phyloP scores from a whole-genome alignment of 2,797 vertebrate genomes.

The Tolypeutes matacus region DNA sequence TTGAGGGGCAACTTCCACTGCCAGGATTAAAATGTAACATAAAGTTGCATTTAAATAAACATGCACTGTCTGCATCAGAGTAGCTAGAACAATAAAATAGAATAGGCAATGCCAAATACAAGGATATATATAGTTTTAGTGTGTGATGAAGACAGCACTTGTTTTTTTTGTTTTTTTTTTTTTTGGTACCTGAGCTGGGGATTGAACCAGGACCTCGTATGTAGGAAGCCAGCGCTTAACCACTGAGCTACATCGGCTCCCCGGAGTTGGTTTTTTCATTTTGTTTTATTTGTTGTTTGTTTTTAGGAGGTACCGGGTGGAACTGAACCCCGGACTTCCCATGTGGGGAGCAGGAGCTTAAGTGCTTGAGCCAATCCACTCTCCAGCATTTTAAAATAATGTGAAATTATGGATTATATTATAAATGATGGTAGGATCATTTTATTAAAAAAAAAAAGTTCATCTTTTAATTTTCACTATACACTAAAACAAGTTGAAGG shows the following conservation, averaged over 20 bases:
- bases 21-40: neutral
- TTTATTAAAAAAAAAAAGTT: conserved; percentile 19
- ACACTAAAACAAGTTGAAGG: neutral
- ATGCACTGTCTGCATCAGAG: neutral
- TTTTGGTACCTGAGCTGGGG: too few species aligned
- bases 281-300: too few species aligned
- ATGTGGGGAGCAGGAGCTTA: too few species aligned
- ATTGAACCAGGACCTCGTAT: too few species aligned
- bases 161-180: neutral
- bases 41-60: conserved; percentile 13
- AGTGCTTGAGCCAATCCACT: too few species aligned
- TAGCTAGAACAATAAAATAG: neutral
- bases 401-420: neutral
- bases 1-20: neutral
- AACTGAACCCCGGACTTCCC: too few species aligned
- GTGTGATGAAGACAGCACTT: neutral
- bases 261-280: too few species aligned
- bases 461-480: conserved; percentile 2
- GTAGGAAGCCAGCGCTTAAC: too few species aligned
- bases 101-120: neutral
- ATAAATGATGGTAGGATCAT: neutral
- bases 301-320: too few species aligned
- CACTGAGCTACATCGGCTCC: too few species aligned
- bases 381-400: neutral
- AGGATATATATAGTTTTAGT: neutral